Base-by-base conservation (phyloP, 2,113 vertebrate species). In the Psilopsiagon aymara region DNA sequence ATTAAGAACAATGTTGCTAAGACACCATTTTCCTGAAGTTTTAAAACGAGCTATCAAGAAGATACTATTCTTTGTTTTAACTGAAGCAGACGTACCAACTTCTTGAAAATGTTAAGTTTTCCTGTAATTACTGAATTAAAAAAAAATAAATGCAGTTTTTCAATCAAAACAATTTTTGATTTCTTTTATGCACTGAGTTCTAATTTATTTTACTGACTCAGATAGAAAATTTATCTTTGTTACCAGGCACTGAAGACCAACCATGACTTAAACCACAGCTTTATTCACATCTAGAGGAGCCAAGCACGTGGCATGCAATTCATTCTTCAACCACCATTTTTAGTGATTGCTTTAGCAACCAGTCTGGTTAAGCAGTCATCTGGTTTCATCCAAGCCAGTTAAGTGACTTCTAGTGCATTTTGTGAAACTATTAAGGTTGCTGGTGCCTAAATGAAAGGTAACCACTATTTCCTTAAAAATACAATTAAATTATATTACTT, bases 241-340 rank as follows among this genome's bases (percentile, higher is more conserved):
- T 95, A 57, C 84, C 62, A 89, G 44, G 24, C 17, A 78, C 0
- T 79, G 47, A 90, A 90, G 46, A 80, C 31, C 28, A 80, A 67
- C 17, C 11, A 55, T 21, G 10, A 92, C 43, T 62, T 81, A 83
- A 84, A 29, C 10, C 29, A 71, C 7, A 49, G 44, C 17, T 86
- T 90, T 52, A 73, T 23, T 94, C 59, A 49, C 16, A 57, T 47
- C 35, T 69, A 13, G 27, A 43, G 88, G 33, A 86, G 53, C 46
- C 2, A 12, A 86, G 53, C 33, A 70, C 0, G 0, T 17, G 24
- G 20, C 60, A 79, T 20, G 6, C 39, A 92, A 82, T 43, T 77
- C 6, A 23, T 21, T 55, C 27, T 77, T 59, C 44, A 51, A 9
- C n/a, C 4, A 46, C 41, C 39, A 41, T 64, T 82, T 92, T 68